These are phyloP conservation scores for Papilio glaucus DNA, from an alignment of 1,140 invertebrate species.

Conservation along the genomic window DNA sequence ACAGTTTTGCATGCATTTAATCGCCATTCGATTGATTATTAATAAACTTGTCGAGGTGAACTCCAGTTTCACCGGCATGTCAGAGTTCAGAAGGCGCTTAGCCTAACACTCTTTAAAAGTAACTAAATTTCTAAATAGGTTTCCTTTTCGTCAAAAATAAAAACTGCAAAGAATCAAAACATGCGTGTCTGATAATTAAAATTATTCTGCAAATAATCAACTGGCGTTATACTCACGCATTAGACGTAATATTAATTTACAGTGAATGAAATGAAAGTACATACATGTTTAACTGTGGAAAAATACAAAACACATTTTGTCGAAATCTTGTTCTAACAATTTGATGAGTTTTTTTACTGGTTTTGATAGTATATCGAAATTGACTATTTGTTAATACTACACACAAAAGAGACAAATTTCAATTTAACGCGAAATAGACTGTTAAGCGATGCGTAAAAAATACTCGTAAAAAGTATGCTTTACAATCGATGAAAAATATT, in stretches of 20 bases:
- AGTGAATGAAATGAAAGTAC: conserved; percentile 5
- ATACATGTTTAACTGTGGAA: background rate
- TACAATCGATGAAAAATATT: background rate
- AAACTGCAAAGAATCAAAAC: background rate
- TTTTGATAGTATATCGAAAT: conserved; percentile 9
- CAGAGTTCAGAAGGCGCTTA: background rate
- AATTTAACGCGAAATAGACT: background rate
- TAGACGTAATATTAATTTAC: background rate
- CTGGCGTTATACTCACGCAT: background rate
- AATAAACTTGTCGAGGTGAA: no score
- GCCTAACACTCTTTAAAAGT: no score
- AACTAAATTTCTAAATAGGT: background rate
- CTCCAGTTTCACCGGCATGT: background rate
- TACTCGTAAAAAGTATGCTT: conserved; percentile 3
- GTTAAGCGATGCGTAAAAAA: conserved; percentile 17
- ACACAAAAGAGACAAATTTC: conserved; percentile 1
- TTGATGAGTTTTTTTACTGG: background rate
- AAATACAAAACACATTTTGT: background rate
- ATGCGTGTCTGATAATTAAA: background rate
- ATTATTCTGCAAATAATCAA: background rate
- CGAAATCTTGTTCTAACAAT: background rate
- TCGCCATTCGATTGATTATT: no score
- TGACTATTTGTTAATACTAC: conserved; percentile 1
- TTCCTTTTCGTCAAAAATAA: background rate
- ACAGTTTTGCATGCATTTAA: no score